Percentiles rank a stretch among this genome's conserved stretches.
phyloP scores from a whole-genome alignment of 2,888 invertebrate genomes.

The Zelleria hepariella region DNA sequence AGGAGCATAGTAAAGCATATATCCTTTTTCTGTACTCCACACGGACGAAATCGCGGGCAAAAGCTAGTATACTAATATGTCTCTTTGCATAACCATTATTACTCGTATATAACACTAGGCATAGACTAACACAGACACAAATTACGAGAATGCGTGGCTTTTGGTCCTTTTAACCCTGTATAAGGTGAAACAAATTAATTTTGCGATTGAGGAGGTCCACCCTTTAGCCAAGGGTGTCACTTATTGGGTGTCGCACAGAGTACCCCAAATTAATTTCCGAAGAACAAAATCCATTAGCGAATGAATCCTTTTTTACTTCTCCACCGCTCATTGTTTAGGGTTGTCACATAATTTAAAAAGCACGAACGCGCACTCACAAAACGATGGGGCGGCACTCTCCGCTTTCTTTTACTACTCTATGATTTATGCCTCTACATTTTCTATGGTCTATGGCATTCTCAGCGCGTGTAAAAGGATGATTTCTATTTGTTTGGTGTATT shows the following conservation, averaged over 20 bases:
- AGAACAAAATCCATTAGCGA: slow-evolving; percentile 70
- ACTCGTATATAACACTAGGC: too few relatives aligned
- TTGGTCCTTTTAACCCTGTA: too few relatives aligned
- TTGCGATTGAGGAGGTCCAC: slow-evolving; percentile 15
- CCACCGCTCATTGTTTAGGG: slow-evolving; percentile 50
- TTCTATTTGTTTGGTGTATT: slow-evolving; percentile 35
- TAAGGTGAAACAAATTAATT: not conserved
- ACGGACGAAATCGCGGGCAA: too few relatives aligned
- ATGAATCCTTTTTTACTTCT: slow-evolving; percentile 49
- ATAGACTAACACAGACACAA: too few relatives aligned
- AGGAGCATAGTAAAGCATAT: too few relatives aligned
- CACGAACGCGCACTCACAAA: slow-evolving; percentile 62
- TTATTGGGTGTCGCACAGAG: slow-evolving; percentile 62
- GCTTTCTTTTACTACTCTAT: slow-evolving; percentile 65
- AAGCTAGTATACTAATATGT: too few relatives aligned
- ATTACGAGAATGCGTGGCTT: too few relatives aligned
- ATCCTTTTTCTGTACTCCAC: too few relatives aligned
- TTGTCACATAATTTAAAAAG: slow-evolving; percentile 68
- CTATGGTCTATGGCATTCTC: slow-evolving; percentile 56
- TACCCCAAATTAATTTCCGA: slow-evolving; percentile 69
- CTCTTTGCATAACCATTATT: too few relatives aligned
- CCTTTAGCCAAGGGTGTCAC: slow-evolving; percentile 31
- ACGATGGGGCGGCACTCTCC: slow-evolving; percentile 54
- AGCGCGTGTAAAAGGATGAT: slow-evolving; percentile 63
- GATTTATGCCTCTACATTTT: slow-evolving; percentile 65